A percentile compares a stretch with the other conserved stretches of the same genome.
Evolutionary conservation across 1,140 invertebrate genomes (phyloP).

Genomic region (Mycetomoellerius zeteki): DNA sequence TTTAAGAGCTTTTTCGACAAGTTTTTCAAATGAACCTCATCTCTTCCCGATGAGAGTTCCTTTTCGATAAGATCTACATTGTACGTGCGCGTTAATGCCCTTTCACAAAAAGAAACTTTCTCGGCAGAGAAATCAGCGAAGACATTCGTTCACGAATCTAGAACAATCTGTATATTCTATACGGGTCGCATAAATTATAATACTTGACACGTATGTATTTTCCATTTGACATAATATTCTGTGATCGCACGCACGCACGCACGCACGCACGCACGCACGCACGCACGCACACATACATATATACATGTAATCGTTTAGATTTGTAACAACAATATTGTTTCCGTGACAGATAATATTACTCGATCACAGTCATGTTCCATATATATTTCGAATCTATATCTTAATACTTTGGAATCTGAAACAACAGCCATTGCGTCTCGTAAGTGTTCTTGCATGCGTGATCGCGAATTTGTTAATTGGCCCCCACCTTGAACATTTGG

Average conservation of each 20-base stretch:
- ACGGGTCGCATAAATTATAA: neutral
- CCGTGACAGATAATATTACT: neutral
- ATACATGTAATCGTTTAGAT: neutral
- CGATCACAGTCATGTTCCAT: neutral
- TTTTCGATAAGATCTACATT: neutral
- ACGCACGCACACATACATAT: too few species aligned
- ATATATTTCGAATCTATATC: neutral
- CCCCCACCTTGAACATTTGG: constrained; percentile 42
- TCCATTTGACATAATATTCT: constrained; percentile 3
- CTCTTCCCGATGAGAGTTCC: neutral
- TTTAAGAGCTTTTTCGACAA: neutral
- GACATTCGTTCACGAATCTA: neutral
- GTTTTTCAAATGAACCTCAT: neutral
- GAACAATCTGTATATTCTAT: neutral
- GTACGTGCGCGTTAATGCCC: too few species aligned
- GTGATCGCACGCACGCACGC: neutral
- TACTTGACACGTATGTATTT: neutral
- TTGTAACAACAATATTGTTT: neutral
- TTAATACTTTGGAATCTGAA: neutral
- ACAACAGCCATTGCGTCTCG: neutral
- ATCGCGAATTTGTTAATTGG: constrained; percentile 28
- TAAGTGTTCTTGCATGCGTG: neutral
- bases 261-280: too few species aligned
- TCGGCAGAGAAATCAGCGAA: neutral
- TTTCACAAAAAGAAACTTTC: too few species aligned